Evolutionary conservation across 2,888 invertebrate species (phyloP), one percentile per base, ranked within the genome.

Genomic region (Sipunculus nudus): DNA sequence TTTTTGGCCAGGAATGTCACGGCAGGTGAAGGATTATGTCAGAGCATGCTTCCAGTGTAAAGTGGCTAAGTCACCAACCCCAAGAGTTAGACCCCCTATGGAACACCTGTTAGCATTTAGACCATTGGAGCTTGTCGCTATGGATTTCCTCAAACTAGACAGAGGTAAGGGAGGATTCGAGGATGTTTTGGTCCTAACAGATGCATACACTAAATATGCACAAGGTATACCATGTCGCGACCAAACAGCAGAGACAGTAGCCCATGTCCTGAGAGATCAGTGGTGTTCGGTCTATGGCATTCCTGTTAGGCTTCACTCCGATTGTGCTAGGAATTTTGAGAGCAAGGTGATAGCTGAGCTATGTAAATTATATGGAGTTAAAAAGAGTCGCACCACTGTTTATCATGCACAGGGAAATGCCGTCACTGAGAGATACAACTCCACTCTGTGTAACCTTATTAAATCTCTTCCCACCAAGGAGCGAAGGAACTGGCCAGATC

Each of bases 151-250:
- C 13, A 35, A 46, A 23, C 25, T 65, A 26, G 65, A 69, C n/a
- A 32, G 21, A 28, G 41, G 55, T 1, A 61, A 40, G 28, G 60
- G 58, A 13, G 60, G 60, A 6, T 40, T 46, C 23, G 59, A 57
- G 28, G 35, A 67, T 45, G 50, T 65, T 25, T 32, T 69, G 26
- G 61, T 69, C 2, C 56, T 67, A 13, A 69, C 65, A 1, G 63
- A 69, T 31, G 54, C 54, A 29, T 68, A 62, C 32, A 70, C 62
- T 3, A 48, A 55, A 19, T 68, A 63, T 49, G 56, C 61, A 1
- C 26, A 55, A n/a, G 61, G 64, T 2, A 45, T 64, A 5, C 62
- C 66, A 8, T 60, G 56, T 25, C 31, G 49, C 21, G 62, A 68
- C 23, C 60, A 65, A 40, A 48, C 54, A 10, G 65, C 66, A 1